phyloP scores from a whole-genome alignment of 2,888 invertebrate species.

The Andrena fulva region DNA sequence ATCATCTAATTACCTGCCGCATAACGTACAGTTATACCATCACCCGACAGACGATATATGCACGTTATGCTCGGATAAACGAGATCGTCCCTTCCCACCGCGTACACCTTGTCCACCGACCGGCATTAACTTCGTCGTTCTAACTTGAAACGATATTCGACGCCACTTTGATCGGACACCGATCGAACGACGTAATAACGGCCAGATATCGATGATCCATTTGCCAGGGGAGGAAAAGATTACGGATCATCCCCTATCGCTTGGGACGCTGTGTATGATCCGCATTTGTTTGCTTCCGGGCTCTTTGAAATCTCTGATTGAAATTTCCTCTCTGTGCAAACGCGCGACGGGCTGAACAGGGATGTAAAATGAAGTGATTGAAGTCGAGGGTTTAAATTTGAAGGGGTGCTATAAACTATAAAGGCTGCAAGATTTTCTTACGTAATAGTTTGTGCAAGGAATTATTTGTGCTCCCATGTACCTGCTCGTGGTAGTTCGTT shows the following conservation, averaged over 20 bases:
- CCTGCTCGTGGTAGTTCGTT: no score
- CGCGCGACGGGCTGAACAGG: no score
- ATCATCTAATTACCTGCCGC: slow-evolving; percentile 62
- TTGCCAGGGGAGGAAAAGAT: neutral
- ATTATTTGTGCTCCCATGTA: neutral
- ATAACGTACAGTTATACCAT: slow-evolving; percentile 60
- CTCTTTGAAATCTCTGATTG: no score
- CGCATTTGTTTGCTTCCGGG: no score
- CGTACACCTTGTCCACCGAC: slow-evolving; percentile 23
- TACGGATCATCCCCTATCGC: no score
- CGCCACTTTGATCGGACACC: neutral
- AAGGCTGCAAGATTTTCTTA: no score
- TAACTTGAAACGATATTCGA: slow-evolving; percentile 38
- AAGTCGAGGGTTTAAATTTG: no score
- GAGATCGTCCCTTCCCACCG: slow-evolving; percentile 50
- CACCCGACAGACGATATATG: slow-evolving; percentile 57
- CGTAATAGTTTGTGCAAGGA: neutral
- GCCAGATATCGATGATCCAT: slow-evolving; percentile 9
- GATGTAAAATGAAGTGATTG: no score
- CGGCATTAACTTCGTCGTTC: slow-evolving; percentile 41
- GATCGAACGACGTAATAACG: neutral
- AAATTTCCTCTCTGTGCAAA: no score
- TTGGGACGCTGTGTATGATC: no score
- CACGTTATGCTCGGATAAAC: slow-evolving; percentile 49
- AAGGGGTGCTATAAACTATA: no score